Conservation (phyloP, 2,888 invertebrate species). For the Dryomyza anilis region DNA sequence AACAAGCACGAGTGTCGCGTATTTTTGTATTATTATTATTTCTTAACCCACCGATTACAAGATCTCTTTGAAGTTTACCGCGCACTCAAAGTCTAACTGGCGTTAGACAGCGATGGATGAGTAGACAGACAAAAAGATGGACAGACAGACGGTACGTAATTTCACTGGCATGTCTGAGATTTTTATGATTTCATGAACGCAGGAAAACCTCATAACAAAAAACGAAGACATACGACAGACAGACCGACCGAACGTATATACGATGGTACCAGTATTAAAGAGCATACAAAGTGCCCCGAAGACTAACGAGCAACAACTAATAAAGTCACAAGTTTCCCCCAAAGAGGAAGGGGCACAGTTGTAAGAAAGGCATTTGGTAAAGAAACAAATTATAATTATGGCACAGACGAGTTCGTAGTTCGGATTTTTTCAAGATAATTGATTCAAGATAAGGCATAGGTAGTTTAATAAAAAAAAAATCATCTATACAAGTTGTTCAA, state of each 20-base stretch:
- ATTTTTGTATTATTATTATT: slow-evolving; percentile 4
- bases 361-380: neutral
- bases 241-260: neutral
- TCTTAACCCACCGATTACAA: neutral
- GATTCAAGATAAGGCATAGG: slow-evolving; percentile 22
- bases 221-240: neutral
- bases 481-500: too few species aligned
- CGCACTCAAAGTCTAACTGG: slow-evolving; percentile 11
- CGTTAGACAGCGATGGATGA: slow-evolving; percentile 18
- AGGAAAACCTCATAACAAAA: neutral
- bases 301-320: slow-evolving; percentile 11
- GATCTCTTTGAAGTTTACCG: slow-evolving; percentile 28
- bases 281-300: too few species aligned
- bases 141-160: slow-evolving; percentile 11
- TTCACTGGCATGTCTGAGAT: slow-evolving; percentile 18
- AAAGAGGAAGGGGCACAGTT: neutral
- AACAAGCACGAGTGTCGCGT: slow-evolving; percentile 23
- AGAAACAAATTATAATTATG: slow-evolving; percentile 18
- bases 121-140: neutral
- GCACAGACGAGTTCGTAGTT: neutral
- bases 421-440: slow-evolving; percentile 11
- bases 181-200: slow-evolving; percentile 23
- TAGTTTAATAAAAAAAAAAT: too few species aligned
- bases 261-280: too few species aligned
- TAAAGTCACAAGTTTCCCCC: neutral